Conservation (phyloP, 2,113 vertebrate genomes). For the Pedionomus torquatus region DNA sequence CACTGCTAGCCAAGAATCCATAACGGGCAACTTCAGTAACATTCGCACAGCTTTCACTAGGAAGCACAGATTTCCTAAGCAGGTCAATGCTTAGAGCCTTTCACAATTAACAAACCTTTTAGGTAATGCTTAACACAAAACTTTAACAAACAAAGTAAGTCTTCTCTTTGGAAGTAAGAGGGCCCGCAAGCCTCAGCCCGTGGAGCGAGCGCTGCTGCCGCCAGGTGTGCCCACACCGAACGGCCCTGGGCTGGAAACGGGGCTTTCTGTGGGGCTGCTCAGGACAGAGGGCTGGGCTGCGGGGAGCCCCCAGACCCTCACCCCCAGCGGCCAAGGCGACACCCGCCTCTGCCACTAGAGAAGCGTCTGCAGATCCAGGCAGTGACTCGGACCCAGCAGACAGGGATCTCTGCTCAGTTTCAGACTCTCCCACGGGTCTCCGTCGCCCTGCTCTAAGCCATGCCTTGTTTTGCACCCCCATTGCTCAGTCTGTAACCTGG, state of each 20-base stretch:
- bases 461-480: background rate
- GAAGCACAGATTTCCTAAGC: background rate
- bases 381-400: background rate
- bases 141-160: background rate
- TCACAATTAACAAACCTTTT: background rate
- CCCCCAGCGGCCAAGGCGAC: background rate
- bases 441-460: background rate
- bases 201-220: background rate
- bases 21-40: background rate
- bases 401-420: background rate
- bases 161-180: background rate
- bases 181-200: background rate
- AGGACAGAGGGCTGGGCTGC: background rate
- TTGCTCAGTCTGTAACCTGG: background rate
- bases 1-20: background rate
- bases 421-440: background rate
- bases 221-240: rapidly evolving
- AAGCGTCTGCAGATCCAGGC: background rate
- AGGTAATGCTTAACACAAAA: background rate
- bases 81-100: background rate
- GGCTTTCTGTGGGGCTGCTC: background rate
- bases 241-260: background rate
- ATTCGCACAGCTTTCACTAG: background rate
- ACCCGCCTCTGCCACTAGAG: background rate
- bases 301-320: background rate